Base-by-base conservation (phyloP, 1,140 invertebrate species). In the Trichonephila clavipes region DNA sequence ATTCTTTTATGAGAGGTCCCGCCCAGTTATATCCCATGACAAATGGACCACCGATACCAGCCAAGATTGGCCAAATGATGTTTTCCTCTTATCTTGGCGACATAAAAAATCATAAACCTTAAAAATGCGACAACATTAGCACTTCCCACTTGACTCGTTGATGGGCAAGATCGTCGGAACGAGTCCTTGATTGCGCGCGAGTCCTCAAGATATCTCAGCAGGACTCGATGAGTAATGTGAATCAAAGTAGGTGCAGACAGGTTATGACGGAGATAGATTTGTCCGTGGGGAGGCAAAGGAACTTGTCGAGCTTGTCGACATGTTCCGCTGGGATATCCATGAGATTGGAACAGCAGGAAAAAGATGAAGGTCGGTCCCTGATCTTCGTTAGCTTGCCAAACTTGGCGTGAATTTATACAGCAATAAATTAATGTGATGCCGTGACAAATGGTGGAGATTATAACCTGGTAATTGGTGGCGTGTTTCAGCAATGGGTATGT, bases 41-140 rank as follows among this genome's bases (percentile, higher is more conserved):
- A 85, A 85, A 85, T 85, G 83, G 28, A 19, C n/a, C 83, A 59
- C 16, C 83, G 83, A 85, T 85, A 85, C n/a, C 83, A 85, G 58
- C 14, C 83, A n/a, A 59, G 83, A 85, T 85, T n/a, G 34, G 18
- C 51, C 83, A 34, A 28, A 59, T 85, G 83, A 85, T 77, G 72
- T 77, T 77, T 28, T 24, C 14, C 12, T 28, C 12, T 59, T 34
- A 24, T 21, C n/a, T 19, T 16, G 24, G n/a, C 19, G 14, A 58
- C 44, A 85, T 59, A 85, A 85, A 59, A 58, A 85, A 61, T 51
- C 83, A 85, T 85, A 85, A 85, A 85, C 44, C 83, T 85, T 85
- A 59, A 85, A 85, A 85, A 85, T 85, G 51, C 58, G 83, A 85
- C 83, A 85, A 61, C 83, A 85, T 85, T 85, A 85, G 83, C 83